Percentiles rank a stretch among this genome's conserved stretches.
Conservation (phyloP, 1,140 invertebrate species). For the Drosophila nikananu region DNA sequence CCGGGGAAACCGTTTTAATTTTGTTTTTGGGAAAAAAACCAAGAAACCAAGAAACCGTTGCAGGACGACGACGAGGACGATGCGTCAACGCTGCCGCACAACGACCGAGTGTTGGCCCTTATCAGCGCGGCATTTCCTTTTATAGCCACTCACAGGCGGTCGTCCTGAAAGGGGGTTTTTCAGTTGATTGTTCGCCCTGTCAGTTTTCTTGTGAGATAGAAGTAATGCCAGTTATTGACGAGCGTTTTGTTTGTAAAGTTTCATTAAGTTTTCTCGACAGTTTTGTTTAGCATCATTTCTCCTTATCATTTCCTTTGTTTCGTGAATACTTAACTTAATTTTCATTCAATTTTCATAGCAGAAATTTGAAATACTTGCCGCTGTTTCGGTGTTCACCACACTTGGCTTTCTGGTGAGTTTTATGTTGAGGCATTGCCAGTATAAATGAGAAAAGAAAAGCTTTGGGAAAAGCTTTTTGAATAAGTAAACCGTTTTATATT, state of each 20-base stretch:
- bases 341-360: not conserved
- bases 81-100: slow-evolving; percentile 76
- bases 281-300: not conserved
- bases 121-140: slow-evolving; percentile 83
- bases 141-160: slow-evolving; percentile 59
- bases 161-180: slow-evolving; percentile 23
- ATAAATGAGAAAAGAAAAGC: slow-evolving; percentile 5
- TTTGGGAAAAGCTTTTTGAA: slow-evolving; percentile 14
- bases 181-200: not conserved
- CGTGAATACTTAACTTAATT: not conserved
- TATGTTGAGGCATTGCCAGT: slow-evolving; percentile 10
- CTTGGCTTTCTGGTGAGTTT: slow-evolving; percentile 24
- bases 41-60: slow-evolving; percentile 45
- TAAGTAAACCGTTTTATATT: not conserved
- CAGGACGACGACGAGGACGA: slow-evolving; percentile 58
- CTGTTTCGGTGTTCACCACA: slow-evolving; percentile 15
- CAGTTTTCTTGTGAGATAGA: not conserved
- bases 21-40: slow-evolving; percentile 13
- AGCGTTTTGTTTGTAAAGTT: not conserved
- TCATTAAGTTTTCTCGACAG: not conserved
- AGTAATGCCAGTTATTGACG: not conserved
- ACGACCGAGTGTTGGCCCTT: slow-evolving; percentile 82
- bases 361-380: slow-evolving; percentile 35
- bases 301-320: not conserved
- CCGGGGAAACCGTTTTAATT: slow-evolving; percentile 48